Base-by-base conservation (phyloP, 2,888 invertebrate species). In the Drosophila mayaguana region DNA sequence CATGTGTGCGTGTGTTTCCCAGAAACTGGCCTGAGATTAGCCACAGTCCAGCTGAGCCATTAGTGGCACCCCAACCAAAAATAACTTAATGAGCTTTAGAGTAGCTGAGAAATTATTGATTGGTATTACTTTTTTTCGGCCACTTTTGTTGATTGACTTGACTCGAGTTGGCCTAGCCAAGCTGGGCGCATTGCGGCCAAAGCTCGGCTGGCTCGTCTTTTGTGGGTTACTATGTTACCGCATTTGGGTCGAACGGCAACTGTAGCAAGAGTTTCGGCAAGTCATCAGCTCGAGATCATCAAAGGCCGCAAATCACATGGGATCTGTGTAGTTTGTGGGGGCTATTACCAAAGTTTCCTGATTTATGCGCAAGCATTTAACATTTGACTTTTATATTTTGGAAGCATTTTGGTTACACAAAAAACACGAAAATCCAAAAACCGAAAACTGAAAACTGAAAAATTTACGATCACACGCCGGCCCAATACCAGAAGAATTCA, bases 31-130 rank as follows among this genome's bases (percentile, higher is more conserved):
- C 55, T 22, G 34, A 61, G 61, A 53, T 61, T 68, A 75, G 54
- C 68, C 48, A 63, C 43, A 53, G 34, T 63, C 63, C 60, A 50
- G 46, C 18, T 38, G 38, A 43, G 67, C 68, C 72, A 83, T 78
- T 72, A 72, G 75, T 40, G 64, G 20, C 54, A 79, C 57, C 75
- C 60, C 70, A 40, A 70, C 55, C 55, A 65, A 63, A 81, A 75
- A 67, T 61, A 61, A 74, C 63, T 46, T 86, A 86, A 86, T 86
- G 86, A 80, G 69, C 71, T 81, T 83, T 86, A 81, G 83, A 86
- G 79, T 78, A 76, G 86, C 86, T 80, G 66, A 71, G 72, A 84
- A 87, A 75, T 78, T 87, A 84, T 87, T 84, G 88, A 84, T 84
- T 74, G 62, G 66, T 55, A 53, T 60, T 56, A 63, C 62, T 42